phyloP scores from a whole-genome alignment of 2,113 vertebrate genomes.

The Panurus biarmicus region DNA sequence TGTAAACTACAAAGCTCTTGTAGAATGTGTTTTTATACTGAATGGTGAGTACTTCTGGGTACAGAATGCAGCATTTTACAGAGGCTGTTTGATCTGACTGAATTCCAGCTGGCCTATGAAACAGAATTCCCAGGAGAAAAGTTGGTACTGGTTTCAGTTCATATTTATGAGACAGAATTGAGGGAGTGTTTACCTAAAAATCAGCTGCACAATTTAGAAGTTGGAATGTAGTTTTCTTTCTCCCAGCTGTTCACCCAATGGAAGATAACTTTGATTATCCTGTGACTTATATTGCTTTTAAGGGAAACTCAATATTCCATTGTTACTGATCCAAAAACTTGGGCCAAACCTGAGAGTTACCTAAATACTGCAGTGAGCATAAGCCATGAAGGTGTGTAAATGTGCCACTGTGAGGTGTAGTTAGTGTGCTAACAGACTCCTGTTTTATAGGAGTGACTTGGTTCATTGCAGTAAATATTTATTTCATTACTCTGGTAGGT shows the following conservation, averaged over 20 bases:
- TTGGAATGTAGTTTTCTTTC: neutral
- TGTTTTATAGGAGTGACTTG: neutral
- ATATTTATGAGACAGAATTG: neutral
- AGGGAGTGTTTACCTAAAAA: neutral
- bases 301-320: neutral
- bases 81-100: neutral
- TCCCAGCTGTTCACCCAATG: neutral
- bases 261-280: neutral
- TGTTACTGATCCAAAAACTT: neutral
- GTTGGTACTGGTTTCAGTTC: neutral
- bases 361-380: neutral
- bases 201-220: neutral
- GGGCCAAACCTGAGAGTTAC: neutral
- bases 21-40: conserved; percentile 76
- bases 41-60: conserved; percentile 69
- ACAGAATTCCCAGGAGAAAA: neutral
- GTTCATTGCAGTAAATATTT: neutral
- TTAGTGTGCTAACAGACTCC: neutral
- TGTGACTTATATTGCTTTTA: neutral
- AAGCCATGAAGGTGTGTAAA: neutral
- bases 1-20: conserved; percentile 72
- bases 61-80: neutral
- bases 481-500: conserved; percentile 60
- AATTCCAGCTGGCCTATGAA: neutral
- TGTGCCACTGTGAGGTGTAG: neutral